phyloP scores from a whole-genome alignment of 2,797 vertebrate genomes.

The Pseudomugil tenellus region DNA sequence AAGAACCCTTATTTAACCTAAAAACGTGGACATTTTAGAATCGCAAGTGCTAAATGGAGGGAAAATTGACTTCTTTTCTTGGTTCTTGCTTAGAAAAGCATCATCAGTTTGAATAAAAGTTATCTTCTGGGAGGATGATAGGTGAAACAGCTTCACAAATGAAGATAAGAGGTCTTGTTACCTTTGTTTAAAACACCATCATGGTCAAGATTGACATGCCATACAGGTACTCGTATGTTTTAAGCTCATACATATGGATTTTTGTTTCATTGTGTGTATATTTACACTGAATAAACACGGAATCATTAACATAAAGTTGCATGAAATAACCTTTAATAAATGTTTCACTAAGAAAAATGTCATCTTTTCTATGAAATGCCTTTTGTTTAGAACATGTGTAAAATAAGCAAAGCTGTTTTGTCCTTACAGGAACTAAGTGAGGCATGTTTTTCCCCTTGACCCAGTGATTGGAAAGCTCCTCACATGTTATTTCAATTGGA shows the following conservation, averaged over 20 bases:
- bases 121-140: not conserved
- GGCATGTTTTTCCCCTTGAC: slow-evolving; percentile 41
- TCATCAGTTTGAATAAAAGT: not conserved
- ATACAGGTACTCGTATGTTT: too few relatives aligned
- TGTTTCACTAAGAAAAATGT: not conserved
- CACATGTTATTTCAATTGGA: slow-evolving; percentile 72
- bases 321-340: not conserved
- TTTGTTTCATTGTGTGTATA: not conserved
- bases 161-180: not conserved
- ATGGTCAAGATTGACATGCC: too few relatives aligned
- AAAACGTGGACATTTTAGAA: too few relatives aligned
- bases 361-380: not conserved
- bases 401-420: slow-evolving; percentile 7
- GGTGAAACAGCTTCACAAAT: not conserved
- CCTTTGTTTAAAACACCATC: not conserved
- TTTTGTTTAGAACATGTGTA: slow-evolving; percentile 3
- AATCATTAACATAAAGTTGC: not conserved
- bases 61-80: not conserved
- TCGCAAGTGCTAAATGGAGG: too few relatives aligned
- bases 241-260: too few relatives aligned
- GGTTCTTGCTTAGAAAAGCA: not conserved
- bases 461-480: slow-evolving; percentile 71
- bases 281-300: not conserved
- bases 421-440: slow-evolving; percentile 1
- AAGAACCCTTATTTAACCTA: not conserved